These are phyloP conservation scores for Pristionchus maxplancki DNA, from an alignment of 2,888 invertebrate genomes.

Conservation along the genomic window DNA sequence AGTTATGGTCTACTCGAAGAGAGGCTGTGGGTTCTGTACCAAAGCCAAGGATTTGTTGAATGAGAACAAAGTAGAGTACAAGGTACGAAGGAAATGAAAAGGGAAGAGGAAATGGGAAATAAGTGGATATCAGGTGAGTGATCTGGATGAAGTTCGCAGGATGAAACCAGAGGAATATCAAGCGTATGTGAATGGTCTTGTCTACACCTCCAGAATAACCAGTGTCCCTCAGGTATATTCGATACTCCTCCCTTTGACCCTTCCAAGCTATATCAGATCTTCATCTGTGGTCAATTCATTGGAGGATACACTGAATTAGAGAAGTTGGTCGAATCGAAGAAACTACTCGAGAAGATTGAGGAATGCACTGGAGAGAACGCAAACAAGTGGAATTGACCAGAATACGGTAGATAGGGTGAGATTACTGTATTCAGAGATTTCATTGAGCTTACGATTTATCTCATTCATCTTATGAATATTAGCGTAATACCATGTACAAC, in stretches of 20 bases:
- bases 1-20: slow-evolving; percentile 59
- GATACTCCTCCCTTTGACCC: not conserved
- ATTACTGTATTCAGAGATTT: not conserved
- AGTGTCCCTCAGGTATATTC: slow-evolving; percentile 64
- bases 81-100: slow-evolving; percentile 40
- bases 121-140: slow-evolving; percentile 55
- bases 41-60: slow-evolving; percentile 59
- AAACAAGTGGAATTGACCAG: not conserved
- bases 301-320: slow-evolving; percentile 73
- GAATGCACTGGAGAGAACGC: slow-evolving; percentile 51
- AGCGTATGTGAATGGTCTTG: slow-evolving; percentile 62
- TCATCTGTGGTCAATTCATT: slow-evolving; percentile 67
- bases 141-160: slow-evolving; percentile 59
- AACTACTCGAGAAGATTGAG: slow-evolving; percentile 56
- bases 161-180: slow-evolving; percentile 63
- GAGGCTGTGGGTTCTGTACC: slow-evolving; percentile 60
- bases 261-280: slow-evolving; percentile 59
- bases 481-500: not conserved
- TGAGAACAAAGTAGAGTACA: slow-evolving; percentile 56
- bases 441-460: not conserved
- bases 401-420: not conserved
- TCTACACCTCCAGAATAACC: slow-evolving; percentile 64
- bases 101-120: not conserved
- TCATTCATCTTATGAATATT: not conserved
- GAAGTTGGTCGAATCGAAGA: slow-evolving; percentile 64